A percentile compares a stretch with the other conserved stretches of the same genome.
Conservation (phyloP, 2,797 vertebrate genomes). For the Decapterus maruadsi region DNA sequence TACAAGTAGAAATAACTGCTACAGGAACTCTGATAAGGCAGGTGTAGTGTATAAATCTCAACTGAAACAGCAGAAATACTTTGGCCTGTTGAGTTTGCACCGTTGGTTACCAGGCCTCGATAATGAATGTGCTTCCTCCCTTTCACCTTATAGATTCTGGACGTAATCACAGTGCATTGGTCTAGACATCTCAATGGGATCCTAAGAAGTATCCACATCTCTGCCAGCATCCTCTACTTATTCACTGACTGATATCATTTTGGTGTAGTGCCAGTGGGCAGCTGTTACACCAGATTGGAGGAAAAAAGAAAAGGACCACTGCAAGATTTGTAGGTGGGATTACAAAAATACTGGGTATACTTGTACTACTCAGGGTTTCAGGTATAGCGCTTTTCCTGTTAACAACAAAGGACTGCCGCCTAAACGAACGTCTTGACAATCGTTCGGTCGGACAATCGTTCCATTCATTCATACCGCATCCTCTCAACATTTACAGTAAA, state of each 20-base stretch:
- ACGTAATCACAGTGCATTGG: not conserved
- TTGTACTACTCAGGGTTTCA: too few relatives aligned
- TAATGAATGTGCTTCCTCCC: not conserved
- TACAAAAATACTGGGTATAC: too few relatives aligned
- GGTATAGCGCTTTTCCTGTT: too few relatives aligned
- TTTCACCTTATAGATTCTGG: not conserved
- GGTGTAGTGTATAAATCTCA: too few relatives aligned
- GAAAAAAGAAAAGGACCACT: not conserved
- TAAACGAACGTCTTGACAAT: too few relatives aligned
- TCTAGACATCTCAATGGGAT: not conserved
- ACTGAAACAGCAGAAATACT: conserved; percentile 7
- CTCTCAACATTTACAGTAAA: too few relatives aligned
- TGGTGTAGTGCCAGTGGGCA: not conserved
- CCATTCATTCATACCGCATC: too few relatives aligned
- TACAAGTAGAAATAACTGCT: not conserved
- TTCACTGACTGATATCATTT: not conserved
- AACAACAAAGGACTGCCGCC: too few relatives aligned
- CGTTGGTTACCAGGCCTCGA: not conserved
- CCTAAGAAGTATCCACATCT: not conserved
- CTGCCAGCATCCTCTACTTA: not conserved
- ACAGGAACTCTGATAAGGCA: not conserved
- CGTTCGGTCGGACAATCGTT: too few relatives aligned
- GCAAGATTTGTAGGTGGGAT: not conserved
- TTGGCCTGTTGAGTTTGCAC: not conserved
- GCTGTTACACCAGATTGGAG: not conserved